Evolutionary conservation across 2,888 invertebrate species (phyloP).

Genomic region (Boloria selene): DNA sequence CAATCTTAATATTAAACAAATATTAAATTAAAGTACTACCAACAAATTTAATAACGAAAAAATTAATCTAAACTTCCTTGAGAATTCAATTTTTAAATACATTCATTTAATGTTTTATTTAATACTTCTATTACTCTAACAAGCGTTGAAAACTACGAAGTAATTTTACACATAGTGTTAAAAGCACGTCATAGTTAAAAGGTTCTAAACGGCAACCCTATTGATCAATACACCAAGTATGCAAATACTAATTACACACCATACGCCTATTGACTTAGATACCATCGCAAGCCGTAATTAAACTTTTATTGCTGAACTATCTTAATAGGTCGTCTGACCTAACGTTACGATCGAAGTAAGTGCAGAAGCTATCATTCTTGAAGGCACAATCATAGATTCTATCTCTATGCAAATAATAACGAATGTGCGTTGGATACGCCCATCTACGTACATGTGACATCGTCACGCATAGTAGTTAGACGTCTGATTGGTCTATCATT

Average conservation of each 20-base stretch:
- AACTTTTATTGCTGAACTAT: conserved; percentile 8
- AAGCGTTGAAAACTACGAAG: no score
- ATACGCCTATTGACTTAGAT: conserved; percentile 11
- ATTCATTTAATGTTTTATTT: no score
- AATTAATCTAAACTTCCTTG: no score
- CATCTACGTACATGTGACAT: conserved; percentile 4
- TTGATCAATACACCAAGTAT: conserved; percentile 2
- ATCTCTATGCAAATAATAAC: conserved; percentile 8
- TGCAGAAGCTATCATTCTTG: neutral
- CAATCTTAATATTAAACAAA: no score
- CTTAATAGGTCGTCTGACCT: neutral
- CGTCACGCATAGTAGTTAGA: conserved; percentile 10
- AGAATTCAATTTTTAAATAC: no score
- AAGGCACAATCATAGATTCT: conserved; percentile 7
- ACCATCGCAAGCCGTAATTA: conserved; percentile 7
- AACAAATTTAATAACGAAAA: no score
- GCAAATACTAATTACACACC: conserved; percentile 5
- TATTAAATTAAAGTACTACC: no score
- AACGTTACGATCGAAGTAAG: neutral
- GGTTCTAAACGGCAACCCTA: neutral
- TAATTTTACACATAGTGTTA: no score
- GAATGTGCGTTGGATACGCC: neutral
- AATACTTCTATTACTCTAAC: no score
- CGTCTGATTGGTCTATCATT: conserved; percentile 13
- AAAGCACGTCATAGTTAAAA: no score